phyloP scores from a whole-genome alignment of 2,113 vertebrate genomes.

The Cricetomys ansorgei region DNA sequence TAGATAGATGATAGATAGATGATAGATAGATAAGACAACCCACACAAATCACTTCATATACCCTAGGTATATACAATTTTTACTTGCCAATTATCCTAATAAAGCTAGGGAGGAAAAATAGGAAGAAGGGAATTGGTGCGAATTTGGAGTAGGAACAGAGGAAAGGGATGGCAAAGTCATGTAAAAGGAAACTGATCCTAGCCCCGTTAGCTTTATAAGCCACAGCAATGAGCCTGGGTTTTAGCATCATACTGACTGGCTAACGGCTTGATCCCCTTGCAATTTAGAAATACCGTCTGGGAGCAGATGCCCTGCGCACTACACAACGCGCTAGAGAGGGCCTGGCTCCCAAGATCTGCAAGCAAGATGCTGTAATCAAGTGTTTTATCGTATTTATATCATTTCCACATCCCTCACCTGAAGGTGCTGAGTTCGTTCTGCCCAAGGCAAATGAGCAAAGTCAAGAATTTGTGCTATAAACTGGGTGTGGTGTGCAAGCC shows the following conservation, averaged over 20 bases:
- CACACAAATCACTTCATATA: neutral
- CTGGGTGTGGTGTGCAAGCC: neutral
- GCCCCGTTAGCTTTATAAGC: neutral
- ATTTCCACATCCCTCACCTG: neutral
- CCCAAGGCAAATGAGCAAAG: neutral
- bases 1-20: too few species aligned
- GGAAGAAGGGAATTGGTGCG: neutral
- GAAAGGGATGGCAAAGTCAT: rapidly evolving
- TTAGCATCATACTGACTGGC: neutral
- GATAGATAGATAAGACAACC: neutral
- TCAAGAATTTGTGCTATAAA: neutral
- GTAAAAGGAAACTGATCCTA: too few species aligned
- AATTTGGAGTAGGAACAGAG: too few species aligned
- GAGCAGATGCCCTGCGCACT: too few species aligned
- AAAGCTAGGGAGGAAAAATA: neutral
- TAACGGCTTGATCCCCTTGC: neutral
- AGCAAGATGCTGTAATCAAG: rapidly evolving
- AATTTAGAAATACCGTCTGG: neutral
- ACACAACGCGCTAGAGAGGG: neutral
- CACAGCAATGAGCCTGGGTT: neutral
- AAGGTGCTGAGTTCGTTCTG: neutral
- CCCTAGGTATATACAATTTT: neutral
- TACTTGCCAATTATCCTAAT: neutral
- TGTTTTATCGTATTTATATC: neutral
- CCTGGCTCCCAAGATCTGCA: neutral